Evolutionary conservation across 2,797 vertebrate species (phyloP).

Genomic region (Basileuterus tristriatus): DNA sequence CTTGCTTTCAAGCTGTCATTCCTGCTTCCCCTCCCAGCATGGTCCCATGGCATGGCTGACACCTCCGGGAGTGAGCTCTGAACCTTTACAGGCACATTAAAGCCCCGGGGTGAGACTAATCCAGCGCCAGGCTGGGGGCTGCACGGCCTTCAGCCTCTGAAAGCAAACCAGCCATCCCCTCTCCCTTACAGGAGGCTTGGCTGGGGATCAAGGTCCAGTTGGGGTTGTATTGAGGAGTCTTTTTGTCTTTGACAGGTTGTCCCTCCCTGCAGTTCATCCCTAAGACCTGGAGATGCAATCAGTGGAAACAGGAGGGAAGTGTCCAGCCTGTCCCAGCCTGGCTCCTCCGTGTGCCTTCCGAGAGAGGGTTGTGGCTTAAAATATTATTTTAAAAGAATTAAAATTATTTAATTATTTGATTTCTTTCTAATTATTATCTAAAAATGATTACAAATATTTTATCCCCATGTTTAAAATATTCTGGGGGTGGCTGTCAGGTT

Average conservation of each 20-base stretch:
- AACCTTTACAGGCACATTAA: conserved; percentile 8
- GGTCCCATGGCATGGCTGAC: not conserved
- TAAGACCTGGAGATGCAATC: not conserved
- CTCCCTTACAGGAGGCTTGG: not conserved
- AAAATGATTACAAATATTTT: not conserved
- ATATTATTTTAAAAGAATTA: too few species aligned
- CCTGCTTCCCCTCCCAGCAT: not conserved
- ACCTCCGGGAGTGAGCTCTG: not conserved
- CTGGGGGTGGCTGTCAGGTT: not conserved
- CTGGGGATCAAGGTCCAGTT: not conserved
- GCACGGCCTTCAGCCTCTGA: not conserved
- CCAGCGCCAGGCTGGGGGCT: not conserved
- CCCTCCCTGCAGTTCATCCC: not conserved
- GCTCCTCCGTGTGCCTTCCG: not conserved
- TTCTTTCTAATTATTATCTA: too few species aligned
- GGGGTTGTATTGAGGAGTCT: not conserved
- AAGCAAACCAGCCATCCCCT: not conserved
- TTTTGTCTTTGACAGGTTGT: not conserved
- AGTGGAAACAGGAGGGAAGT: not conserved
- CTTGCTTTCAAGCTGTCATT: not conserved
- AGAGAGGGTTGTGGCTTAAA: not conserved
- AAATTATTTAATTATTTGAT: too few species aligned
- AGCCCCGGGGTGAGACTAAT: conserved; percentile 19
- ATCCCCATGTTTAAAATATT: not conserved
- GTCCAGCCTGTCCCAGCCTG: not conserved